These are phyloP conservation scores for Dolichomitus sp. DNA, from an alignment of 2,888 invertebrate species.

Conservation along the genomic window DNA sequence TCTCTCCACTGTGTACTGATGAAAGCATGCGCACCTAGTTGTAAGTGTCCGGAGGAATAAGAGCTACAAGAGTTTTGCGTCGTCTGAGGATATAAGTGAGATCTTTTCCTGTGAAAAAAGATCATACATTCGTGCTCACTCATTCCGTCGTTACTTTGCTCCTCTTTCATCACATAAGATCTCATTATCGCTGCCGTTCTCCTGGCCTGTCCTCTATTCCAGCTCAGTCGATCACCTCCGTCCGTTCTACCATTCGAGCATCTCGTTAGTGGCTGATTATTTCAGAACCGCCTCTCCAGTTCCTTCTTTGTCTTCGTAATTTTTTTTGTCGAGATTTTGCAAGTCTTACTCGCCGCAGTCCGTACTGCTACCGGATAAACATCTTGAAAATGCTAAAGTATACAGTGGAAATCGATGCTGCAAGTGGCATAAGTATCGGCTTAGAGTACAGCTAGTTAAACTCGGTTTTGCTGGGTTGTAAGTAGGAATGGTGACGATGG, in stretches of 20 bases:
- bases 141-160: background rate
- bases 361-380: background rate
- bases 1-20: slow-evolving; percentile 9
- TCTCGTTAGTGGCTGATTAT: slow-evolving; percentile 63
- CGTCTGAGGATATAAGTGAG: slow-evolving; percentile 62
- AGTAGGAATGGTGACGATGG: too few species aligned
- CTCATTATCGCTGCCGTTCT: slow-evolving; percentile 3
- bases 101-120: slow-evolving; percentile 43
- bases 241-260: slow-evolving; percentile 50
- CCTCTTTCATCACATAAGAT: background rate
- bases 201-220: background rate
- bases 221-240: slow-evolving; percentile 30
- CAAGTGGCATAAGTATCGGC: slow-evolving; percentile 1
- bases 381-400: slow-evolving; percentile 1
- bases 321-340: background rate
- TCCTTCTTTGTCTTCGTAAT: background rate
- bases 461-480: too few species aligned
- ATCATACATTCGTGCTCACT: slow-evolving; percentile 3
- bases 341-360: background rate
- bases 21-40: slow-evolving; percentile 47
- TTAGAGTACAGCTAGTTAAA: background rate
- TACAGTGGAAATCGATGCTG: background rate
- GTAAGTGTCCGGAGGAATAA: slow-evolving; percentile 67
- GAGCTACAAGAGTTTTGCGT: slow-evolving; percentile 76
- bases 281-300: background rate